Percentiles rank a stretch among this genome's conserved stretches.
These are phyloP conservation scores for Laothoe populi DNA, from an alignment of 2,888 invertebrate genomes.

Conservation along the genomic window DNA sequence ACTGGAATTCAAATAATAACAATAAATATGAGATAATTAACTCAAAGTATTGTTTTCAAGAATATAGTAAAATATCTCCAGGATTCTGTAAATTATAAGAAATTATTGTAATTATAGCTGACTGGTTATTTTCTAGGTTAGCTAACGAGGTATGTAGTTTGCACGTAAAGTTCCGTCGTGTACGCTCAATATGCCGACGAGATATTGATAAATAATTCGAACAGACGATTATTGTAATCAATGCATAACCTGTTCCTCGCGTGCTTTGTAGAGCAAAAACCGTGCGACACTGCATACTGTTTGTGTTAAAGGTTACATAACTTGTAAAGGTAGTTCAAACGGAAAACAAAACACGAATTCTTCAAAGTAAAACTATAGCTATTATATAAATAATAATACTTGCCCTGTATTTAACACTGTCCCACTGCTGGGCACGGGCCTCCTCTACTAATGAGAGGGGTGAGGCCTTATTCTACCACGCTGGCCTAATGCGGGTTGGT, in stretches of 20 bases:
- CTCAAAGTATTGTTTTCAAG: too few species aligned
- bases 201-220: constrained; percentile 53
- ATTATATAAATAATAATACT: too few species aligned
- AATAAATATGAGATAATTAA: not conserved
- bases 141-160: not conserved
- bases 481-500: too few species aligned
- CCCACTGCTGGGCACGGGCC: too few species aligned
- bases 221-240: constrained; percentile 49
- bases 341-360: not conserved
- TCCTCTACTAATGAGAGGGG: too few species aligned
- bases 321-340: not conserved
- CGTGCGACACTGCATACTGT: constrained; percentile 33
- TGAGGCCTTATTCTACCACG: too few species aligned
- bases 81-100: too few species aligned
- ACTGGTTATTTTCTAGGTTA: not conserved
- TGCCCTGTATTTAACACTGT: too few species aligned
- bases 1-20: not conserved
- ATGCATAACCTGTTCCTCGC: constrained; percentile 45
- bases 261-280: constrained; percentile 35
- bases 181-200: constrained; percentile 29
- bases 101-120: not conserved
- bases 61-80: too few species aligned
- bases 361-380: too few species aligned
- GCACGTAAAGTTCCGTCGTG: not conserved
- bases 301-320: not conserved